phyloP scores from a whole-genome alignment of 2,888 invertebrate species.

The Leptopilina syphax region DNA sequence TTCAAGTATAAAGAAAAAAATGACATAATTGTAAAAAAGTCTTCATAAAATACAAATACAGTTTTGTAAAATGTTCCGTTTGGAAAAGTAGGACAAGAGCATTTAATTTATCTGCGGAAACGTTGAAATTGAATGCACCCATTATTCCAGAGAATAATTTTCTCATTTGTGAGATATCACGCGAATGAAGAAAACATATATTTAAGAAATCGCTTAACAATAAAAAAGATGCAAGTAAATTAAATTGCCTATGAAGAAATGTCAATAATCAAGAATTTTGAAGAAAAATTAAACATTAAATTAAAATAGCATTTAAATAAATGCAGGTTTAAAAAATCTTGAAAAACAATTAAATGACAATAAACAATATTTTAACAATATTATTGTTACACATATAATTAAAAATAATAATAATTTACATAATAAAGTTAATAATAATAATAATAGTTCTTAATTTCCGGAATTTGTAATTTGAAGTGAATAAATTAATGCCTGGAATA shows the following conservation, averaged over 20 bases:
- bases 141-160: slow-evolving; percentile 24
- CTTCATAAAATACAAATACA: not conserved
- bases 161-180: slow-evolving; percentile 1
- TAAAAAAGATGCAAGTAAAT: not conserved
- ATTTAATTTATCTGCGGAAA: slow-evolving; percentile 31
- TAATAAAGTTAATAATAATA: no score
- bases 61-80: not conserved
- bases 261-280: not conserved
- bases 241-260: not conserved
- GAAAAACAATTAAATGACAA: not conserved
- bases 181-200: not conserved
- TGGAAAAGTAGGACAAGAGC: slow-evolving; percentile 29
- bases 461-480: not conserved
- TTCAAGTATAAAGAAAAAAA: not conserved
- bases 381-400: no score
- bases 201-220: not conserved
- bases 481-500: slow-evolving; percentile 23
- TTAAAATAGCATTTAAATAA: no score
- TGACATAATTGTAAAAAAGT: not conserved
- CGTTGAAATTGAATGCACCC: slow-evolving; percentile 16
- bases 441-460: not conserved
- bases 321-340: not conserved
- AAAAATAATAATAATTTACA: no score
- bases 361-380: no score
- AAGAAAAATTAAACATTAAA: not conserved